Evolutionary conservation across 2,888 invertebrate genomes (phyloP).

Genomic region (Melolontha melolontha): DNA sequence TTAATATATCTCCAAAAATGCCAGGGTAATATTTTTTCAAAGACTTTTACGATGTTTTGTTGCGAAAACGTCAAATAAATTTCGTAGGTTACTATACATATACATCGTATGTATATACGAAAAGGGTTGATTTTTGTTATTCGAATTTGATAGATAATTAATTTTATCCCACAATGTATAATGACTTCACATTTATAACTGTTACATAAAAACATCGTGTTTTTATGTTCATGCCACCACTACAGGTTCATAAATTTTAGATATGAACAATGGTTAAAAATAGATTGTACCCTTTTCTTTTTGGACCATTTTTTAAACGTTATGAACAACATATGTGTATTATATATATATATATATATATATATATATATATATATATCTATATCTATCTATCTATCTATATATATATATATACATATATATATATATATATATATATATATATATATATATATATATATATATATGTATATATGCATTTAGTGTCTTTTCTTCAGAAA

Average conservation of each 20-base stretch:
- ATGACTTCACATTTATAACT: slow-evolving; percentile 9
- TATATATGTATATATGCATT: background rate
- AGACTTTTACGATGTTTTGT: no score
- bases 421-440: no score
- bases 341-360: background rate
- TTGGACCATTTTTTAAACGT: background rate
- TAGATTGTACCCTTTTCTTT: slow-evolving; percentile 11
- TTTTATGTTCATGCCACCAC: slow-evolving; percentile 17
- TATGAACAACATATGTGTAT: no score
- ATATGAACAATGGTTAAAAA: slow-evolving; percentile 12
- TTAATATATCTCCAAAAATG: no score
- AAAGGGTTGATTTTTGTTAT: no score
- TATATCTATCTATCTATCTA: background rate
- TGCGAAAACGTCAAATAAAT: no score
- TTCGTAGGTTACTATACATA: no score
- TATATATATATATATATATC: background rate
- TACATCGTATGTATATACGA: no score
- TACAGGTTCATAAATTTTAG: slow-evolving; percentile 22
- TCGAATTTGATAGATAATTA: no score
- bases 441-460: background rate
- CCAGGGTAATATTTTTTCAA: no score
- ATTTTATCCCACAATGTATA: no score
- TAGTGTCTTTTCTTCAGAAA: background rate
- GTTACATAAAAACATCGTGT: slow-evolving; percentile 19
- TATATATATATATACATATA: background rate